These are phyloP conservation scores for Dasysyrphus tricinctus DNA, from an alignment of 2,888 invertebrate species.

Conservation along the genomic window DNA sequence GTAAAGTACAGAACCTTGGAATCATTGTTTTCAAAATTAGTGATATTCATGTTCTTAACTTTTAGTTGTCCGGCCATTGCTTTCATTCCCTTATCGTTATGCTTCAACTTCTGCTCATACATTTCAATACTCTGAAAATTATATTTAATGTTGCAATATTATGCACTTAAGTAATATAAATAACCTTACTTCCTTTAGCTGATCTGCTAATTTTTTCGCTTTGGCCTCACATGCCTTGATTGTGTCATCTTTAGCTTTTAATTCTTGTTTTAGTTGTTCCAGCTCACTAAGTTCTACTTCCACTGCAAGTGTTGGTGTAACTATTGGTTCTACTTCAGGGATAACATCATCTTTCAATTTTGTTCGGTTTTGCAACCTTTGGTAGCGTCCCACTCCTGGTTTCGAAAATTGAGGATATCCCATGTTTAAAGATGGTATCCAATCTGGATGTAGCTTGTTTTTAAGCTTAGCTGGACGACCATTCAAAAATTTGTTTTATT, in stretches of 20 bases:
- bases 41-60: slow-evolving; percentile 12
- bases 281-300: slow-evolving; percentile 9
- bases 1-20: slow-evolving; percentile 28
- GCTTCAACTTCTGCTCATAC: slow-evolving; percentile 12
- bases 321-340: slow-evolving; percentile 2
- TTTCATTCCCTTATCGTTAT: background rate
- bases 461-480: slow-evolving; percentile 13
- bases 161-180: slow-evolving; percentile 9
- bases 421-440: slow-evolving; percentile 25
- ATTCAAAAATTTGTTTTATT: background rate
- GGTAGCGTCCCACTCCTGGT: too few relatives aligned
- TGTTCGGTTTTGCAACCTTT: slow-evolving; percentile 15
- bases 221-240: slow-evolving; percentile 10
- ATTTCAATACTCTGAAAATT: slow-evolving; percentile 13
- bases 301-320: slow-evolving; percentile 1
- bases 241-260: slow-evolving; percentile 9
- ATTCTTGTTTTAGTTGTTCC: slow-evolving; percentile 5
- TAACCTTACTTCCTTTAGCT: slow-evolving; percentile 11
- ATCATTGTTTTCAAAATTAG: slow-evolving; percentile 10
- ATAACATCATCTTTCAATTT: slow-evolving; percentile 21
- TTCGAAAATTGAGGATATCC: too few relatives aligned
- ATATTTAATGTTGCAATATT: slow-evolving; percentile 14
- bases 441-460: slow-evolving; percentile 17
- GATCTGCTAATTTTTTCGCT: slow-evolving; percentile 2
- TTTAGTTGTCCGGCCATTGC: slow-evolving; percentile 12